Evolutionary conservation across 2,113 vertebrate genomes (phyloP).

Genomic region (Phalacrocorax pelagicus): DNA sequence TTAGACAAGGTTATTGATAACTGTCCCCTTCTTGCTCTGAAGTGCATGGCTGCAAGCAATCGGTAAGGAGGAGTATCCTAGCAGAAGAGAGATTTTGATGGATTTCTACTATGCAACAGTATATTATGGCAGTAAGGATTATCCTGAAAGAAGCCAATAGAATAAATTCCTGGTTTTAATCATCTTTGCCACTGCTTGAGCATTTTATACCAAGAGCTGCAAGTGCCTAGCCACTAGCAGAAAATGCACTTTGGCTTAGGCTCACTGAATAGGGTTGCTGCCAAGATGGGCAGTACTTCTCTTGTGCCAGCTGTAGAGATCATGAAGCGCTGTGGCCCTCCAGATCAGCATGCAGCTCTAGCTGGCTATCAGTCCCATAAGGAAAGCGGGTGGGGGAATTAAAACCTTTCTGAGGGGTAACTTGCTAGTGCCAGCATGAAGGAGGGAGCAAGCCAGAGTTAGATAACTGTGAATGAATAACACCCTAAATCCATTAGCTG

Average conservation of each 20-base stretch:
- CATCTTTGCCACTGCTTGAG: not conserved
- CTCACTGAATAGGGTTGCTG: not conserved
- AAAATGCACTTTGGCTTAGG: not conserved
- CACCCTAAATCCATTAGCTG: not conserved
- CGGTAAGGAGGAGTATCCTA: not conserved
- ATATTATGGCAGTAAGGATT: not conserved
- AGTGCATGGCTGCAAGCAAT: not conserved
- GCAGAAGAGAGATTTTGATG: not conserved
- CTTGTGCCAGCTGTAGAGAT: not conserved
- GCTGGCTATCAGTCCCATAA: not conserved
- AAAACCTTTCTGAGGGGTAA: not conserved
- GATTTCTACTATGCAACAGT: not conserved
- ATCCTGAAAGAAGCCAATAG: not conserved
- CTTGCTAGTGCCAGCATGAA: not conserved
- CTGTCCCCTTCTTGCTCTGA: not conserved
- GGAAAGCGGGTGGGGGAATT: not conserved
- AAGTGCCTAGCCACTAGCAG: not conserved
- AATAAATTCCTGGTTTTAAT: not conserved
- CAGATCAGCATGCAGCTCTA: not conserved
- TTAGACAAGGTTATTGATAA: not conserved
- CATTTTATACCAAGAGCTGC: not conserved
- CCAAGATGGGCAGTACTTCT: not conserved
- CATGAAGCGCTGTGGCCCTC: fast-evolving
- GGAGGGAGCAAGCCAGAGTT: not conserved
- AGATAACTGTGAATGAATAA: not conserved